A percentile compares a stretch with the other conserved stretches of the same genome.
phyloP scores from a whole-genome alignment of 2,888 invertebrate species.

The Hirtodrosophila confusa region DNA sequence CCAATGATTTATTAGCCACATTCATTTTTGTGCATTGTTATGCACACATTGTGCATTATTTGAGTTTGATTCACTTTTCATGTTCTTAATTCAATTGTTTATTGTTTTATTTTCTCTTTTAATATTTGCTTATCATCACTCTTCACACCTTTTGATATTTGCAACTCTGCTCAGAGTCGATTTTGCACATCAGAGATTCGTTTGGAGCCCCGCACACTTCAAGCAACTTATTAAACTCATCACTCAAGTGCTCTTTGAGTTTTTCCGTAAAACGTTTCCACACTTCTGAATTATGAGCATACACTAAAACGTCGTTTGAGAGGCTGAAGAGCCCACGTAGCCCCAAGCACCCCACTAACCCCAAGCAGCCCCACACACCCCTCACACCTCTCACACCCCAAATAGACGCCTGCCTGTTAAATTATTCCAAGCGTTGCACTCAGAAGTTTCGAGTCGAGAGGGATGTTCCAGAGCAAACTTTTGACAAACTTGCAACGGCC shows the following conservation, averaged over 20 bases:
- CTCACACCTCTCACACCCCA: slow-evolving; percentile 11
- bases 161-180: no score
- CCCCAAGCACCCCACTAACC: slow-evolving; percentile 5
- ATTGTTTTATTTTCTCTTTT: slow-evolving; percentile 6
- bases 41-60: no score
- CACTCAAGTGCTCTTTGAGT: slow-evolving; percentile 66
- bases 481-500: slow-evolving; percentile 39
- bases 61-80: not conserved
- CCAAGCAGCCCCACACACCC: slow-evolving; percentile 38
- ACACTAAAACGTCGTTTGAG: slow-evolving; percentile 19
- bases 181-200: slow-evolving; percentile 19
- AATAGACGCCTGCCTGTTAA: slow-evolving; percentile 53
- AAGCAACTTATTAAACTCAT: slow-evolving; percentile 60
- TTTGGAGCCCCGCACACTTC: slow-evolving; percentile 15
- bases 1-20: not conserved
- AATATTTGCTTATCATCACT: no score
- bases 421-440: slow-evolving; percentile 62
- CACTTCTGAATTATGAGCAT: slow-evolving; percentile 67
- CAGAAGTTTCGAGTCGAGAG: slow-evolving; percentile 43
- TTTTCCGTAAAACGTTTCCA: slow-evolving; percentile 56
- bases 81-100: not conserved
- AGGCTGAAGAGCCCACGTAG: slow-evolving; percentile 38
- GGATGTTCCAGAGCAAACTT: slow-evolving; percentile 35
- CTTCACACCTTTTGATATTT: not conserved
- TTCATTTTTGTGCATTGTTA: no score